These are phyloP conservation scores for Drosophila orosa DNA, from an alignment of 1,140 invertebrate species.

Conservation along the genomic window DNA sequence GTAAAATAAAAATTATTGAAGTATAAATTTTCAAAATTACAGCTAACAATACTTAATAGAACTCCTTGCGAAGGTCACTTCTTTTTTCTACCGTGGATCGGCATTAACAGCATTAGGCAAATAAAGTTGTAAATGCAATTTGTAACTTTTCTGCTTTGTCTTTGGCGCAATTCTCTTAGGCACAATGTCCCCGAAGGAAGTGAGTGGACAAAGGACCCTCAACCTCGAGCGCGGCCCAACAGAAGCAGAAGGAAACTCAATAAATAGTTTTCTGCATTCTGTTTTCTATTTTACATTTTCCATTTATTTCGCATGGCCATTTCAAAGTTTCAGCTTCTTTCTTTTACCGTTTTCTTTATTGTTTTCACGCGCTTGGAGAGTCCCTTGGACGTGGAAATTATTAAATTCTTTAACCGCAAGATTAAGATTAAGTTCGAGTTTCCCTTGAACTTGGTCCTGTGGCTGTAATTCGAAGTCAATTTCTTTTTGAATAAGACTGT, in stretches of 20 bases:
- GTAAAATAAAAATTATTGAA: too few species aligned
- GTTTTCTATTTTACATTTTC: constrained; percentile 59
- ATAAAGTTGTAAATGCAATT: constrained; percentile 80
- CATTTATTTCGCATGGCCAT: constrained; percentile 55
- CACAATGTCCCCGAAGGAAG: constrained; percentile 56
- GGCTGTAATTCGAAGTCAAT: not conserved
- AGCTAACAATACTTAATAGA: not conserved
- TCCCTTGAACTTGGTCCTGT: constrained; percentile 5
- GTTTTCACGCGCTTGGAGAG: constrained; percentile 8
- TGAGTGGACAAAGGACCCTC: constrained; percentile 44
- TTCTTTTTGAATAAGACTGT: not conserved
- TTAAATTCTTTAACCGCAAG: constrained; percentile 22
- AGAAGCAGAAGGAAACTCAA: constrained; percentile 66
- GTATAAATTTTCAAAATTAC: not conserved
- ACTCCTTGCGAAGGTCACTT: not conserved
- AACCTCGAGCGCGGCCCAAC: constrained; percentile 20
- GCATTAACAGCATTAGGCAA: constrained; percentile 72
- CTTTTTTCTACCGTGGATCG: constrained; percentile 2
- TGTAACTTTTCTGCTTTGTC: constrained; percentile 72
- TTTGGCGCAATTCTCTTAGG: constrained; percentile 53
- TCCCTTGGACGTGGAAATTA: constrained; percentile 19
- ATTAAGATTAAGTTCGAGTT: constrained; percentile 22
- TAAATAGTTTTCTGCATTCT: constrained; percentile 72
- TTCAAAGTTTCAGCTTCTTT: constrained; percentile 51
- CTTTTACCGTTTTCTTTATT: constrained; percentile 2